Conservation (phyloP, 1,140 invertebrate species). For the Eupristina koningsbergeri region DNA sequence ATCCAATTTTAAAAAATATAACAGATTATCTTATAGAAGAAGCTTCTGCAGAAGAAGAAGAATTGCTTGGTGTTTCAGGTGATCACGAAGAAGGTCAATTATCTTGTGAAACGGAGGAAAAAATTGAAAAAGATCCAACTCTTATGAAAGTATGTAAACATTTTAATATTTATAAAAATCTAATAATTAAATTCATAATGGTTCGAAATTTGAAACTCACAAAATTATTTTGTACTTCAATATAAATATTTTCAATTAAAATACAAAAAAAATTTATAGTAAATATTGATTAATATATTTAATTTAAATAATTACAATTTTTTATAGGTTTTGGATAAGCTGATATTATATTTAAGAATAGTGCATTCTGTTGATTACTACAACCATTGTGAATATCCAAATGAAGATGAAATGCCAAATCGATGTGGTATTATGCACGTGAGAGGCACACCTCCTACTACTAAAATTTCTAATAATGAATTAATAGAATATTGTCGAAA, state of each 20-base stretch:
- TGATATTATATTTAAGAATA: constrained; percentile 94
- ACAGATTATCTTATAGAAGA: constrained; percentile 99
- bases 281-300: too few relatives aligned
- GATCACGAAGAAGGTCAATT: constrained; percentile 75
- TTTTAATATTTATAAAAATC: background rate
- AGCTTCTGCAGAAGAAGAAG: constrained; percentile 97
- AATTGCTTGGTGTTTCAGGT: constrained; percentile 86
- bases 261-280: too few relatives aligned
- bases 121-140: constrained; percentile 86
- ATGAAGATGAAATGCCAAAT: constrained; percentile 99
- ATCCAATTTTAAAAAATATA: constrained; percentile 97
- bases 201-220: constrained; percentile 13
- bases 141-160: constrained; percentile 79
- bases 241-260: background rate
- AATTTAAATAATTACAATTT: background rate
- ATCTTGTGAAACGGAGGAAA: constrained; percentile 73
- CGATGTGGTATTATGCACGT: constrained; percentile 98
- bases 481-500: constrained; percentile 68
- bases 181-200: constrained; percentile 7
- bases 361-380: constrained; percentile 99
- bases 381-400: constrained; percentile 98
- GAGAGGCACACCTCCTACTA: constrained; percentile 86
- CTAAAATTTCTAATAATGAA: constrained; percentile 78
- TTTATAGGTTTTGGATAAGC: constrained; percentile 81
- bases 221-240: background rate